A percentile compares a stretch with the other conserved stretches of the same genome.
Conservation (phyloP, 1,140 invertebrate species). For the Procambarus clarkii region DNA sequence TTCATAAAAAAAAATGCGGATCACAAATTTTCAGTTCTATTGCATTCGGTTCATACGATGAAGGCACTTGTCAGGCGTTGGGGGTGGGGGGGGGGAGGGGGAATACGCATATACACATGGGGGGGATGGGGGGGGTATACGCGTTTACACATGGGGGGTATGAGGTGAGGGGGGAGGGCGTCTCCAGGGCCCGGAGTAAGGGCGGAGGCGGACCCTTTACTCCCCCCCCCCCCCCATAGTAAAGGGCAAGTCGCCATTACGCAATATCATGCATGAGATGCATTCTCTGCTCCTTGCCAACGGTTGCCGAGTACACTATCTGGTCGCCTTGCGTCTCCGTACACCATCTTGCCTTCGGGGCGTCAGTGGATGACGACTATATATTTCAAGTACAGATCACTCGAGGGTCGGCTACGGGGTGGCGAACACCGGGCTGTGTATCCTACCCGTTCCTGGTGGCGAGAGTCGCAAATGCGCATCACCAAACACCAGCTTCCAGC, state of each 20-base stretch:
- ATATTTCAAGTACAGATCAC: not conserved
- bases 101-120: too few species aligned
- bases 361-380: not conserved
- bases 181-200: too few species aligned
- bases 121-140: too few species aligned
- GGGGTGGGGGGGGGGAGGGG: too few species aligned
- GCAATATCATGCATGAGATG: not conserved
- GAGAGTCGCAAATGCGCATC: slow-evolving; percentile 15
- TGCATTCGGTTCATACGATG: too few species aligned
- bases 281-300: not conserved
- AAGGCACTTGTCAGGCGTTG: too few species aligned
- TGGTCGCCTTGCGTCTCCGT: not conserved
- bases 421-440: not conserved
- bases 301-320: too few species aligned
- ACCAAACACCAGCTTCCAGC: slow-evolving; percentile 39
- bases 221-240: not conserved
- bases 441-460: not conserved
- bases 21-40: too few species aligned
- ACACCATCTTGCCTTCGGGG: not conserved
- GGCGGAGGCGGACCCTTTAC: too few species aligned
- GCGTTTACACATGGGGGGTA: too few species aligned
- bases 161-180: too few species aligned
- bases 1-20: too few species aligned
- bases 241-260: slow-evolving; percentile 12
- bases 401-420: not conserved